Base-by-base conservation (phyloP, 2,797 vertebrate species). In the Neopelma chrysocephalum region DNA sequence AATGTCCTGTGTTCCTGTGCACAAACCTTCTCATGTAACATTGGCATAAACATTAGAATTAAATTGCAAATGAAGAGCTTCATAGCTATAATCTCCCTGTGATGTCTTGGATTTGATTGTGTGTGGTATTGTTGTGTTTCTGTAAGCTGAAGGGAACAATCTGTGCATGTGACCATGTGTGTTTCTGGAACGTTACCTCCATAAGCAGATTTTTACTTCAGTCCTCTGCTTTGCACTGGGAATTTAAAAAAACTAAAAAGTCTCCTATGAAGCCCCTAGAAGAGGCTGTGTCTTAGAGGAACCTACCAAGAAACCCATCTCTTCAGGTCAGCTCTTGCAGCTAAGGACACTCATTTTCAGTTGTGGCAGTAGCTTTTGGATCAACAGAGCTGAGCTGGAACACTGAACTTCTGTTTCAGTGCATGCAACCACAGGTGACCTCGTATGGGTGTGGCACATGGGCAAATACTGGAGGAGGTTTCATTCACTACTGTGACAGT, bases 111-210 rank as follows among this genome's bases (percentile, higher is more conserved):
- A 25, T 66, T 73, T 82, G 3, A n/a, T n/a, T 64, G 5, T 2
- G 1, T 80, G 7, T 51, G 25, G 12, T 38, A 32, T 40, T 62
- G 40, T 6, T 22, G 27, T 3, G 2, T 31, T 89, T 60, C 43
- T 78, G 16, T 38, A 54, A 90, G 27, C 6, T 78, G 61, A 77
- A 60, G 19, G 31, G 40, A 83, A 17, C 43, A 11, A 20, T 38
- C 32, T 47, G 15, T 47, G 60, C 6, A 4, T 45, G 47, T 64
- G n/a, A n/a, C 22, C 1, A 0, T 12, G 9, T 31, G 4, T 53
- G 11, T 57, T 83, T 61, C 43, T 72, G 11, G 34, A 85, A 43
- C 38, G 7, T 9, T 21, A 23, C 3, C 15, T 71, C 18, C 45
- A 45, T 21, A 32, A 50, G 50, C 21, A 61, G 13, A 25, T 34